These are phyloP conservation scores for Nycticryphes semicollaris DNA, from an alignment of 2,113 vertebrate genomes.

Conservation along the genomic window DNA sequence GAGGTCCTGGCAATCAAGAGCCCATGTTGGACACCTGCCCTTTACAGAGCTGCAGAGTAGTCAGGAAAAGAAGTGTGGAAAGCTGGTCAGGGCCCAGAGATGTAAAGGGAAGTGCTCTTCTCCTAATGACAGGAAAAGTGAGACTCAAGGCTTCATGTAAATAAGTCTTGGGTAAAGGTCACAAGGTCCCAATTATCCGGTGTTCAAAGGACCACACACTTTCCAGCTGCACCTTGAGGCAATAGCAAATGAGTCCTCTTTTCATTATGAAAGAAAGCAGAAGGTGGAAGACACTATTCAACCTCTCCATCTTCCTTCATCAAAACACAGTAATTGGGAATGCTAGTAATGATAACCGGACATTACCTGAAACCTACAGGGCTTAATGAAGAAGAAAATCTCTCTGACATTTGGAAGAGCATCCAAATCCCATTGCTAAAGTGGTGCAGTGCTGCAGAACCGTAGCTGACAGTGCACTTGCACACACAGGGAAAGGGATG, in stretches of 20 bases:
- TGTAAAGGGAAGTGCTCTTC: background rate
- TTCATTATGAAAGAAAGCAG: slow-evolving; percentile 39
- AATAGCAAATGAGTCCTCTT: slow-evolving; percentile 11
- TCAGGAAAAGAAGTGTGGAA: background rate
- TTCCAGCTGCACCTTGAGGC: slow-evolving; percentile 8
- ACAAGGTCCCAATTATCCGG: slow-evolving; percentile 20
- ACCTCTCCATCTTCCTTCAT: slow-evolving; percentile 15
- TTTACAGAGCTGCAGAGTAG: background rate
- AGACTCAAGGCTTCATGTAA: slow-evolving; percentile 21
- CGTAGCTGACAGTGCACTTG: background rate
- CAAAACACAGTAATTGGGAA: background rate
- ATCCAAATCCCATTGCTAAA: background rate
- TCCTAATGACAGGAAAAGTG: background rate
- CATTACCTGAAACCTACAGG: slow-evolving; percentile 36
- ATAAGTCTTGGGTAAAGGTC: slow-evolving; percentile 35
- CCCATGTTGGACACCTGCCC: background rate
- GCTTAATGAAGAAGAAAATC: slow-evolving; percentile 50
- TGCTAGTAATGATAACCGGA: background rate
- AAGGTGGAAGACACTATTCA: slow-evolving; percentile 26
- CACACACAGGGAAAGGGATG: background rate
- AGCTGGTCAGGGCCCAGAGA: background rate
- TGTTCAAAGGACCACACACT: background rate
- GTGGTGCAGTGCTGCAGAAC: background rate
- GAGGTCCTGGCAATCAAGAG: slow-evolving; percentile 11
- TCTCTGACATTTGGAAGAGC: slow-evolving; percentile 13